Percentiles rank a stretch among this genome's conserved stretches.
These are phyloP conservation scores for Drosophila prolongata DNA, from an alignment of 2,888 invertebrate species.

Conservation along the genomic window DNA sequence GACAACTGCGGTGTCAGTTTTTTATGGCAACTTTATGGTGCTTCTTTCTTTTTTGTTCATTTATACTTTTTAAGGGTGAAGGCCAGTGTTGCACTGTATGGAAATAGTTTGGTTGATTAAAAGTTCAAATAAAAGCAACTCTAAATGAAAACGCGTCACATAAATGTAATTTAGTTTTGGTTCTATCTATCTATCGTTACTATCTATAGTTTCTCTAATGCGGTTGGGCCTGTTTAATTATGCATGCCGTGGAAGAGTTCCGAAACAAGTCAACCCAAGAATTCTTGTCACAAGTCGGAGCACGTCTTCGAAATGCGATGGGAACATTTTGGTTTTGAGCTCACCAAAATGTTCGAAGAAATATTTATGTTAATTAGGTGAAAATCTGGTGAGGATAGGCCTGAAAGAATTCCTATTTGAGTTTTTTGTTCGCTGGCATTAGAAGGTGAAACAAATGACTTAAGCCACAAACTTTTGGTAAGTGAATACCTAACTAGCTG, in stretches of 20 bases:
- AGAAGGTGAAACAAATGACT: constrained; percentile 48
- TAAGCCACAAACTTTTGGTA: constrained; percentile 51
- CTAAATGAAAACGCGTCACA: constrained; percentile 31
- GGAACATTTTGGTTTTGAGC: constrained; percentile 42
- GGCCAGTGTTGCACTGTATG: constrained; percentile 71
- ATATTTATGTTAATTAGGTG: constrained; percentile 69
- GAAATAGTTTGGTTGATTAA: constrained; percentile 32
- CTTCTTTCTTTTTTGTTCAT: constrained; percentile 47
- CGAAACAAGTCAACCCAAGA: constrained; percentile 43
- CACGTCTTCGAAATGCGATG: constrained; percentile 64
- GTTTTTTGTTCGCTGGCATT: constrained; percentile 7
- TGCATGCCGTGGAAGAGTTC: constrained; percentile 58
- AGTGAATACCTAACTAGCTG: neutral
- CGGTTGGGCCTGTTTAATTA: constrained; percentile 58
- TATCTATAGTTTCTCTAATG: constrained; percentile 53
- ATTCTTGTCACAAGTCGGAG: constrained; percentile 50
- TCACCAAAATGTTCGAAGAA: constrained; percentile 32
- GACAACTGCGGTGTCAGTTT: constrained; percentile 42
- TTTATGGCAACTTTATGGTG: constrained; percentile 71
- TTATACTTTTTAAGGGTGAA: constrained; percentile 58
- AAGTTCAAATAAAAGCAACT: constrained; percentile 8
- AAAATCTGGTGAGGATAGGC: constrained; percentile 29
- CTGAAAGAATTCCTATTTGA: constrained; percentile 7
- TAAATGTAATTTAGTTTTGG: constrained; percentile 45
- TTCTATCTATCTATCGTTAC: constrained; percentile 49